Base-by-base conservation (phyloP, 2,113 vertebrate genomes). In the Hirundichthys speculiger region DNA sequence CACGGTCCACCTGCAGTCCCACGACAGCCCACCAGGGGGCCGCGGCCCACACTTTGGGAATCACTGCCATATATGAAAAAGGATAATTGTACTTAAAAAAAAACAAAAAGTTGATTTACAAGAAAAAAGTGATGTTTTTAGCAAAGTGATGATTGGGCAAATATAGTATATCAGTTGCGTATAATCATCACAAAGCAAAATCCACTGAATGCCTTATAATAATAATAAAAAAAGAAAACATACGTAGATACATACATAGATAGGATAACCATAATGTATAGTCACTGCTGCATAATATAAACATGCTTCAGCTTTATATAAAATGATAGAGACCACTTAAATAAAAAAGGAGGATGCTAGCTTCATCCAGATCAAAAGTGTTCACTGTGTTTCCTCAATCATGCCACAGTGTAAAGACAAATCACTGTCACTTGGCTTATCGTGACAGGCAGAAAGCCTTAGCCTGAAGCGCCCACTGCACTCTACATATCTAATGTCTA, bases 401-500 rank as follows among this genome's bases (percentile, higher is more conserved):
- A 21, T 21, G 0, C 38, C 45, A 27, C 15, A 42, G 7, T 55
- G 20, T 54, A 22, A 41, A 56, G 74, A 70, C 1, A 5, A 69
- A 75, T 70, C 51, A 42, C 20, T 54, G 55, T 77, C 63, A 71
- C 53, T 60, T 65, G 49, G 64, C 34, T 80, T 43, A 67, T 73
- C 22, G 41, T 63, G 30, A 73, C 39, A 83, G 45, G 69, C 49
- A 79, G 42, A 77, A 65, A 85, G 69, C 51, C 53, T 52, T 47
- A 40, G 45, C 47, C 47, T 49, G 51, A 57, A 30, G 34, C 38
- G 2, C 56, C 42, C 54, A 41, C 21, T 27, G 47, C 66, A 48
- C 54, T 59, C 53, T 69, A 68, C 70, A 52, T 57, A 60, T 59
- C 27, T 73, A 82, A 84, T 80, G 67, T 66, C 57, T 74, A 68